phyloP scores from a whole-genome alignment of 2,888 invertebrate species.

The Mesorhabditis sp. region DNA sequence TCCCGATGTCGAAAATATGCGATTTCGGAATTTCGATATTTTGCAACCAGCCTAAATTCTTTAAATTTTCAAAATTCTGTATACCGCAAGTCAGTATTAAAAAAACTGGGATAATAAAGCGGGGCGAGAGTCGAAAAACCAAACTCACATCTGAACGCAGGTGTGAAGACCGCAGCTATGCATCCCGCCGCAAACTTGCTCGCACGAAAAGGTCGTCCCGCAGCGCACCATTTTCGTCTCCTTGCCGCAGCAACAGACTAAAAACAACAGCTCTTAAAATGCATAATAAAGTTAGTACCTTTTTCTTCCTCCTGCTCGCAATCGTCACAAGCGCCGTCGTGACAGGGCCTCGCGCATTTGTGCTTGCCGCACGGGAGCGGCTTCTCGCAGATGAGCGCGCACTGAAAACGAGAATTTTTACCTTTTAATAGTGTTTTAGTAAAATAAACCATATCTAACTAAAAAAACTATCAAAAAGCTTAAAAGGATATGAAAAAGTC shows the following conservation, averaged over 20 bases:
- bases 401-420: conserved; percentile 64
- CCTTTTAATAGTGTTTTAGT: no score
- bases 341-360: conserved; percentile 73
- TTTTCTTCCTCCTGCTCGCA: conserved; percentile 72
- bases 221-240: conserved; percentile 68
- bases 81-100: no score
- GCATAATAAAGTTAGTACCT: conserved; percentile 60
- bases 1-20: no score
- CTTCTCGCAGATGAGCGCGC: conserved; percentile 74
- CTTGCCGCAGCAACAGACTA: conserved; percentile 73
- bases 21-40: no score
- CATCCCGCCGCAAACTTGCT: conserved; percentile 39
- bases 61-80: no score
- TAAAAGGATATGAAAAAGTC: no score
- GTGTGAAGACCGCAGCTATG: conserved; percentile 66
- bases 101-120: no score
- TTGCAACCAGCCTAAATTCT: no score
- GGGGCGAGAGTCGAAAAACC: no score
- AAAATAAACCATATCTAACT: no score
- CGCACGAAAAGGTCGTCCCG: conserved; percentile 65
- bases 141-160: conserved; percentile 67
- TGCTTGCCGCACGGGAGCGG: conserved; percentile 76
- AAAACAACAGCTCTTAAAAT: no score
- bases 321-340: conserved; percentile 73
- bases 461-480: no score